A percentile compares a stretch with the other conserved stretches of the same genome.
Conservation (phyloP, 2,797 vertebrate species). For the Danio albolineatus region DNA sequence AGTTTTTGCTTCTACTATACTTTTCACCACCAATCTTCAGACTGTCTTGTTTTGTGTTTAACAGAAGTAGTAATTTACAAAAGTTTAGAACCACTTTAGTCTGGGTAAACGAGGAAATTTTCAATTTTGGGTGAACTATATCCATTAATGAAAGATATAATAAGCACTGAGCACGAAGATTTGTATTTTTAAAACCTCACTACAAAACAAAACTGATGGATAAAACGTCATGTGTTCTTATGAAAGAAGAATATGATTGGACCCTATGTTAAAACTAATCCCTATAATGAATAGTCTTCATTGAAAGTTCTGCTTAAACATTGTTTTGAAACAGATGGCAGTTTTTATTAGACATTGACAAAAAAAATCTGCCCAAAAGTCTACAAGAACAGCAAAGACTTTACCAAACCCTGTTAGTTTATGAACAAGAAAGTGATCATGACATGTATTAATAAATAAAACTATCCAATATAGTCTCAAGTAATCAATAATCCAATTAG, state of each 20-base stretch:
- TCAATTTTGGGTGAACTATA: no score
- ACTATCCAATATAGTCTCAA: not conserved
- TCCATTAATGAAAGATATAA: no score
- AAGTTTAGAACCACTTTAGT: no score
- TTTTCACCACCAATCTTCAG: no score
- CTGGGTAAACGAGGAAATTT: no score
- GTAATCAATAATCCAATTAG: no score
- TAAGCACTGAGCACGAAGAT: no score
- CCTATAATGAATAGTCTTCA: not conserved
- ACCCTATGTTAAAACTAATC: not conserved
- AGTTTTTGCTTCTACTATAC: no score
- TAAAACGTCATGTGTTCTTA: not conserved
- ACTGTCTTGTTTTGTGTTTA: no score
- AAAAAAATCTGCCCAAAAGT: conserved; percentile 17
- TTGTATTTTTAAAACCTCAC: no score
- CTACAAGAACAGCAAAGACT: conserved; percentile 14
- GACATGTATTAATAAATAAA: conserved; percentile 12
- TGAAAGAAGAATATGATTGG: not conserved
- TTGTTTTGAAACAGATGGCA: not conserved
- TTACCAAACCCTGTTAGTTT: conserved; percentile 1
- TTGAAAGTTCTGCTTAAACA: not conserved
- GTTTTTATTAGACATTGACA: not conserved
- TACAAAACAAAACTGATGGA: no score
- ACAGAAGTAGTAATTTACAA: no score
- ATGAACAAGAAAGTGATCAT: conserved; percentile 10